Evolutionary conservation across 2,797 vertebrate genomes (phyloP), one percentile per base, ranked within the genome.

Genomic region (Peromyscus melanophrys): DNA sequence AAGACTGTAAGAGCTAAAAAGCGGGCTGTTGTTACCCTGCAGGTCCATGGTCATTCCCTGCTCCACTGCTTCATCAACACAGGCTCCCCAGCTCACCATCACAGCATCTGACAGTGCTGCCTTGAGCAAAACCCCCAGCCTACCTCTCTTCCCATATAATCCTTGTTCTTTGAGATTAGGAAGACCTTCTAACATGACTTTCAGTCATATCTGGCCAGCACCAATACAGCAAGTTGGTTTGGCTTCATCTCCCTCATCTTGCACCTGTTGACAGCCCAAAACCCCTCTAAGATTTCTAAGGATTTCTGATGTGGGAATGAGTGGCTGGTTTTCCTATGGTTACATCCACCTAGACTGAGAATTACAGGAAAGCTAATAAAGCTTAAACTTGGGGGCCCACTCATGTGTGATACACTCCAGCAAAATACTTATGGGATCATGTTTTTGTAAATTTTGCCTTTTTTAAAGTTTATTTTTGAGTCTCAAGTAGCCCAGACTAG

Each of bases 1-100:
- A 52, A 85, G 37, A 80, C 84, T 34, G 65, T 87, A 67, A 92
- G 73, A 95, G 65, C 76, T 93, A 16, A 90, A 97, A 97, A 92
- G 93, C 78, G 1, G 75, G 86, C 93, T 97, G 92, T 27, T n/a
- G 29, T 95, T 90, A 46, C 90, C n/a, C 82, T 17, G 40, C 69
- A 81, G 89, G 84, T 52, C 65, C 3, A 17, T 14, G 84, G 76
- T 61, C 94, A 80, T 23, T 14, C n/a, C 34, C 8, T 9, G 29
- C 27, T 43, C 25, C 0, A 6, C 6, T 9, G 7, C 49, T 61
- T 73, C 71, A 46, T 57, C 31, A 1, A 46, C 88, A 29, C 23
- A 23, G 6, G 52, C 5, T 78, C 86, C 61, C 61, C n/a, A 73
- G 37, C 9, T 46, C 4, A 6, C 29, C 34, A 34, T 29, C 59